Conservation (phyloP, 2,113 vertebrate genomes). For the Tetrax tetrax region DNA sequence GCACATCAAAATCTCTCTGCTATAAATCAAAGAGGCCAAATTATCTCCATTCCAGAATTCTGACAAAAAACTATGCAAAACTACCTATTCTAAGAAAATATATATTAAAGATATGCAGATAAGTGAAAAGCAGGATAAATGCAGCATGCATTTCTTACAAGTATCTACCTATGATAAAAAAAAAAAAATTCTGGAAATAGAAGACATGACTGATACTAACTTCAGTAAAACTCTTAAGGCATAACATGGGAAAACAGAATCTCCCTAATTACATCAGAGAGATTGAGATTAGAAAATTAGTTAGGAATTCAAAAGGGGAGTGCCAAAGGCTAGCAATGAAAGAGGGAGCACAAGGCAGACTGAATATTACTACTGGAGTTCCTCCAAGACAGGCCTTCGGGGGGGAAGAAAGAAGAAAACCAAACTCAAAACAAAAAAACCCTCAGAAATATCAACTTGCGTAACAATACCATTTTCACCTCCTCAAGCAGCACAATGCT, state of each 20-base stretch:
- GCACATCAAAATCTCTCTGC: not conserved
- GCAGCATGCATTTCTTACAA: not conserved
- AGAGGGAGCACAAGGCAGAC: not conserved
- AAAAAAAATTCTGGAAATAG: not conserved
- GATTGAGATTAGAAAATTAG: slow-evolving; percentile 5
- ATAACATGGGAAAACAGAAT: not conserved
- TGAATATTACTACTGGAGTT: not conserved
- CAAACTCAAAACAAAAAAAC: not conserved
- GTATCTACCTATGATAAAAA: not conserved
- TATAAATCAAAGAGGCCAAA: not conserved
- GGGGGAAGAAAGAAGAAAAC: too few relatives aligned
- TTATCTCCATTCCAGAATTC: not conserved
- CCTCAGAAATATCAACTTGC: not conserved
- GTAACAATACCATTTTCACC: not conserved
- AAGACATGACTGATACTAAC: not conserved
- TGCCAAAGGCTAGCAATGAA: not conserved
- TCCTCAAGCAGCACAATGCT: not conserved
- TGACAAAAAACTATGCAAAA: not conserved
- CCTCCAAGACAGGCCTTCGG: not conserved
- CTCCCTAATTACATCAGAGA: not conserved
- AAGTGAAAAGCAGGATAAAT: not conserved
- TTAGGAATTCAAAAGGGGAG: not conserved
- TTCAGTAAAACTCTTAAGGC: not conserved
- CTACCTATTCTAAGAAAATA: not conserved
- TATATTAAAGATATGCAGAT: not conserved